Conservation (phyloP, 2,888 invertebrate species). For the Erannis defoliaria region DNA sequence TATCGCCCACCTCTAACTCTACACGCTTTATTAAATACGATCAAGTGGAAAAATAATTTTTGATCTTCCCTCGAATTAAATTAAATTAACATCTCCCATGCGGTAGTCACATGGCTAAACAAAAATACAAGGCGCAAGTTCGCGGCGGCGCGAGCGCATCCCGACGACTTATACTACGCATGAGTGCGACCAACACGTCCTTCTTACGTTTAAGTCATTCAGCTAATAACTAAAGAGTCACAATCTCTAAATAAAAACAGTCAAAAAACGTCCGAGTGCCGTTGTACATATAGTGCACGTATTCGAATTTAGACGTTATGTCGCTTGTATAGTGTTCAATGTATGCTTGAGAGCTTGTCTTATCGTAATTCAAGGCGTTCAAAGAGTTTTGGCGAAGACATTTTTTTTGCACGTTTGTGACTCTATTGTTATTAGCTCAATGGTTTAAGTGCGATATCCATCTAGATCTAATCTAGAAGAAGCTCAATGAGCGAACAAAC, state of each 20-base stretch:
- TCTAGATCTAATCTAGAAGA: not conserved
- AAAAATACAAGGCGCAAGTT: slow-evolving; percentile 70
- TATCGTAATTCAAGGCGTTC: too few species aligned
- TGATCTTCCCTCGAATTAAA: slow-evolving; percentile 80
- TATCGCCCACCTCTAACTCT: slow-evolving; percentile 83
- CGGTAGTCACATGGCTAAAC: slow-evolving; percentile 71
- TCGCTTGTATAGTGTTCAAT: too few species aligned
- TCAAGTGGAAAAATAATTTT: slow-evolving; percentile 86
- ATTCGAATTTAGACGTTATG: too few species aligned
- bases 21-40: slow-evolving; percentile 81
- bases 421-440: too few species aligned
- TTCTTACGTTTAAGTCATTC: not conserved
- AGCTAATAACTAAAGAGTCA: too few species aligned
- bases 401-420: too few species aligned
- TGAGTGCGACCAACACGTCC: not conserved
- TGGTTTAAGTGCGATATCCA: too few species aligned
- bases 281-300: too few species aligned
- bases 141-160: slow-evolving; percentile 50
- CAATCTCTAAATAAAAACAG: too few species aligned
- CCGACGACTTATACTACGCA: slow-evolving; percentile 50
- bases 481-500: not conserved
- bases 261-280: too few species aligned
- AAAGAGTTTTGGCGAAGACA: too few species aligned
- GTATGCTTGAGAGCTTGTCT: too few species aligned
- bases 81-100: slow-evolving; percentile 77